Evolutionary conservation across 2,113 vertebrate species (phyloP).

Genomic region (Emydocephalus ijimae): DNA sequence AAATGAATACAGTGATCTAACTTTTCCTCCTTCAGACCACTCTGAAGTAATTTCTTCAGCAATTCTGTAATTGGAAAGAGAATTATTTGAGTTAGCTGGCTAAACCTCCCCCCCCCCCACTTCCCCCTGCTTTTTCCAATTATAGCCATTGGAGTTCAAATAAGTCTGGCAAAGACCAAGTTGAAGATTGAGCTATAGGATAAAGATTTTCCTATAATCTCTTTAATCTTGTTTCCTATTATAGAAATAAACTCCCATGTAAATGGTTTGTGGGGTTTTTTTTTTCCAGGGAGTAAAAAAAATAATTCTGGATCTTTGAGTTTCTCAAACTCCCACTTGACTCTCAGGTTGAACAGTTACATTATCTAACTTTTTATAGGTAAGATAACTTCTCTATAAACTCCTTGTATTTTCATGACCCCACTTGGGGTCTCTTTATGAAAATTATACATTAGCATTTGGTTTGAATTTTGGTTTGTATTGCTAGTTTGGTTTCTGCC

Average conservation of each 20-base stretch:
- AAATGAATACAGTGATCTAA: neutral
- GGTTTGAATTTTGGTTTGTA: neutral
- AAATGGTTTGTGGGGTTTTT: neutral
- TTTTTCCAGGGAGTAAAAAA: neutral
- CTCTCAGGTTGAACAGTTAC: neutral
- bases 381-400: neutral
- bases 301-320: neutral
- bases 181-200: neutral
- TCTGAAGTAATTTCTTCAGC: neutral
- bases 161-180: neutral
- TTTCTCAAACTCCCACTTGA: neutral
- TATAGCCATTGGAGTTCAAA: neutral
- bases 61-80: neutral
- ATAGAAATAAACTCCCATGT: neutral
- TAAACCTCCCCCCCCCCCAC: fast-evolving
- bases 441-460: neutral
- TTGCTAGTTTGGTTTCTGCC: neutral
- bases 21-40: neutral
- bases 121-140: neutral
- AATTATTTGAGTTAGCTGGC: neutral
- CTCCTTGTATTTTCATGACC: neutral
- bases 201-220: neutral
- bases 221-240: neutral
- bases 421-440: neutral
- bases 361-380: neutral